Evolutionary conservation across 2,888 invertebrate species (phyloP), one percentile per base, ranked within the genome.

Genomic region (Thalpophila matura): DNA sequence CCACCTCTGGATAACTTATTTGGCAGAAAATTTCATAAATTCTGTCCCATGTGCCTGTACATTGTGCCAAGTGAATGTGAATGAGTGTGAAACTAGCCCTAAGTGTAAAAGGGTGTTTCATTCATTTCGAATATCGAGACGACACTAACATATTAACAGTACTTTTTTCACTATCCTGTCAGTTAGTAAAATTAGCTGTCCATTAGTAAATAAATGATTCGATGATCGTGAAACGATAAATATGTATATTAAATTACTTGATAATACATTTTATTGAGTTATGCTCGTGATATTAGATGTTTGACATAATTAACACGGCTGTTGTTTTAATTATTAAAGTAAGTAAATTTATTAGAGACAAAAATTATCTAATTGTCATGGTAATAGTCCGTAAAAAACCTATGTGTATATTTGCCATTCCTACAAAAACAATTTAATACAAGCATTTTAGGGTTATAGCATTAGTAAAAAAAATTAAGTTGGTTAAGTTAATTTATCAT

Each of bases 201-300:
- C 14, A 4, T 29, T 18, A 40, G 18, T 42, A 5, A 29, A 20
- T 57, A 27, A 12, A 24, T 24, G 33, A 35, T n/a, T n/a, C n/a
- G n/a, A n/a, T n/a, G n/a, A n/a, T 54, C 55, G 18, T 45, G 37
- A 14, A 26, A 26, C 16, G 31, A 62, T 67, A 37, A 47, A 68
- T 68, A 59, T n/a, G n/a, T n/a, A n/a, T 16, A 47, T 14, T 31
- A 20, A 22, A 64, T 45, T 9, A 18, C 57, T 40, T 58, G 47
- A 37, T 43, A 49, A 58, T 43, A 47, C 18, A 16, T 42, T 22
- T 43, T 7, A 68, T 49, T 59, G 47, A 68, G 40, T 26, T 35
- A 38, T 66, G 24, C 38, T 42, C 7, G 31, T 6, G 26, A 26
- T n/a, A 20, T 2, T 37, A 20, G 26, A 22, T 33, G 5, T 14